Conservation (phyloP, 2,888 invertebrate species). For the Willowsia nigromaculata region DNA sequence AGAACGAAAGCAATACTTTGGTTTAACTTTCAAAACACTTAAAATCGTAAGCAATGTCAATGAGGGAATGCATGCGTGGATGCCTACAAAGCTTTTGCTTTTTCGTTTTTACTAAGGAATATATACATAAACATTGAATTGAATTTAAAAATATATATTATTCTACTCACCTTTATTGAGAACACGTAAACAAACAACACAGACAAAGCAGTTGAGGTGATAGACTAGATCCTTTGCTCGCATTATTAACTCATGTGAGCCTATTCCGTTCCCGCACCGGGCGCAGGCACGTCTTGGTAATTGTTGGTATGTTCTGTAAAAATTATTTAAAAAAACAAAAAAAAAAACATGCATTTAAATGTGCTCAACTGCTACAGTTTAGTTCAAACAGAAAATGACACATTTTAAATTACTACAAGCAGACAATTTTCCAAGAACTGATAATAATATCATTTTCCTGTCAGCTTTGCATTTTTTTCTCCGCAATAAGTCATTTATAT, state of each 20-base stretch:
- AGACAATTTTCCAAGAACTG: constrained; percentile 33
- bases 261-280: constrained; percentile 91
- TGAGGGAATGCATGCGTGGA: neutral
- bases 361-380: neutral
- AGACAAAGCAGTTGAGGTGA: constrained; percentile 94
- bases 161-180: constrained; percentile 84
- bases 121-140: neutral
- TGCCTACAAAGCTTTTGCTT: no score
- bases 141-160: neutral
- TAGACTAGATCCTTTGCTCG: constrained; percentile 92
- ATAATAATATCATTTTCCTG: constrained; percentile 36
- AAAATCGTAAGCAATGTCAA: neutral
- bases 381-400: neutral
- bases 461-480: constrained; percentile 4
- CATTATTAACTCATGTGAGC: constrained; percentile 94
- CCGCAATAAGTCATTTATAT: neutral
- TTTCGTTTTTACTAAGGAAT: no score
- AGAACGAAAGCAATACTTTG: neutral
- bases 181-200: constrained; percentile 89
- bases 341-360: neutral
- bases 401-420: constrained; percentile 8
- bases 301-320: constrained; percentile 89
- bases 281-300: constrained; percentile 87
- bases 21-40: neutral
- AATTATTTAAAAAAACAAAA: constrained; percentile 50